Conservation (phyloP, 2,797 vertebrate genomes). For the Lycodopsis pacificus region DNA sequence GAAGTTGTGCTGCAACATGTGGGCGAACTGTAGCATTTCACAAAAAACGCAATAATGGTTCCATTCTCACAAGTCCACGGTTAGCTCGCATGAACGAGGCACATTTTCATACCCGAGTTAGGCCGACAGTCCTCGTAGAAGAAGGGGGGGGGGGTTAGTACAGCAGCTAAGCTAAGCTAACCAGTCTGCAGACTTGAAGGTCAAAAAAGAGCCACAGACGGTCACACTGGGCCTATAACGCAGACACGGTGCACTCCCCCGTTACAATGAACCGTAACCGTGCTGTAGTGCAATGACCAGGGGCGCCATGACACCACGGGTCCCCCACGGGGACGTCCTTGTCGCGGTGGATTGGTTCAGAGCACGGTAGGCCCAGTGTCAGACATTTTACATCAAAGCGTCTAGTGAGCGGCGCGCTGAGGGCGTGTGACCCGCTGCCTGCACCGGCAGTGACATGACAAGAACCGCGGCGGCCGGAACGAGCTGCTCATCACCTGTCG, state of each 20-base stretch:
- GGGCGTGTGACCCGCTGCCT: neutral
- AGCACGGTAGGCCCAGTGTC: conserved; percentile 56
- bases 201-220: conserved; percentile 62
- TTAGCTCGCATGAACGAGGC: neutral
- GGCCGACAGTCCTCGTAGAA: neutral
- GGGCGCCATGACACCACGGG: fast-evolving
- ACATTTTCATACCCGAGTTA: neutral
- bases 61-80: fast-evolving
- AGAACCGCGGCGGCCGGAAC: fast-evolving
- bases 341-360: conserved; percentile 1
- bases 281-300: neutral
- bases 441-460: neutral
- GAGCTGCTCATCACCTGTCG: fast-evolving
- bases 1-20: neutral
- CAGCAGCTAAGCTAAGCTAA: conserved; percentile 62
- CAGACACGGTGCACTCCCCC: neutral
- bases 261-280: too few relatives aligned
- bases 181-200: conserved; percentile 69
- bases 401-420: conserved; percentile 7
- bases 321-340: conserved; percentile 11
- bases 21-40: fast-evolving
- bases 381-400: conserved; percentile 66
- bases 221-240: conserved; percentile 7
- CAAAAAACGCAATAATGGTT: fast-evolving
- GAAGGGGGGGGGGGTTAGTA: neutral